These are phyloP conservation scores for Gonocerus acuteangulatus DNA, from an alignment of 2,888 invertebrate species.

Conservation along the genomic window DNA sequence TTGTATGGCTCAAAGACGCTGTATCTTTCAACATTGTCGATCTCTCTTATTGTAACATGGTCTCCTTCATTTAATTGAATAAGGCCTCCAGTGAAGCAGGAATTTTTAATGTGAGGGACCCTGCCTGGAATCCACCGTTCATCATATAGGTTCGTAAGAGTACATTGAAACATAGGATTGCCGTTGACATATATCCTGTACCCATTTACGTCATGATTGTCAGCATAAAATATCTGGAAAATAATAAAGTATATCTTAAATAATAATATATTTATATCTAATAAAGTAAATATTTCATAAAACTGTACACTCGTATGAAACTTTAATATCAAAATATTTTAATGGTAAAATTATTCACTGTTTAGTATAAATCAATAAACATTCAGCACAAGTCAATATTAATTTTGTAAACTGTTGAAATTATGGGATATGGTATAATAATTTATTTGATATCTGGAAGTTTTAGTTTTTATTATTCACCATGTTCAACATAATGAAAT, in stretches of 20 bases:
- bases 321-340: no score
- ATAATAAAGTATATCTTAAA: not conserved
- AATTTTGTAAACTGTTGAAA: no score
- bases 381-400: no score
- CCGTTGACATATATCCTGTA: conserved; percentile 60
- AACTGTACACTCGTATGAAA: no score
- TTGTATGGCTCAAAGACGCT: conserved; percentile 65
- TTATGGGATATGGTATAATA: no score
- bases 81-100: conserved; percentile 55
- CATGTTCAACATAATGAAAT: no score
- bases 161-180: conserved; percentile 63
- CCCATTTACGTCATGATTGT: conserved; percentile 67
- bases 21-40: conserved; percentile 49
- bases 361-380: no score
- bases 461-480: no score
- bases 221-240: conserved; percentile 67
- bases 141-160: conserved; percentile 54
- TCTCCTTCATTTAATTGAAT: conserved; percentile 44
- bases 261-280: conserved; percentile 6
- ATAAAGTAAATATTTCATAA: conserved; percentile 21
- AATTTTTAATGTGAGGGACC: conserved; percentile 56
- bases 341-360: no score
- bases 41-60: conserved; percentile 59
- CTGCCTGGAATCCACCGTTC: conserved; percentile 41
- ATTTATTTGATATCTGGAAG: no score